Evolutionary conservation across 2,797 vertebrate species (phyloP).

Genomic region (Neosalanx taihuensis): DNA sequence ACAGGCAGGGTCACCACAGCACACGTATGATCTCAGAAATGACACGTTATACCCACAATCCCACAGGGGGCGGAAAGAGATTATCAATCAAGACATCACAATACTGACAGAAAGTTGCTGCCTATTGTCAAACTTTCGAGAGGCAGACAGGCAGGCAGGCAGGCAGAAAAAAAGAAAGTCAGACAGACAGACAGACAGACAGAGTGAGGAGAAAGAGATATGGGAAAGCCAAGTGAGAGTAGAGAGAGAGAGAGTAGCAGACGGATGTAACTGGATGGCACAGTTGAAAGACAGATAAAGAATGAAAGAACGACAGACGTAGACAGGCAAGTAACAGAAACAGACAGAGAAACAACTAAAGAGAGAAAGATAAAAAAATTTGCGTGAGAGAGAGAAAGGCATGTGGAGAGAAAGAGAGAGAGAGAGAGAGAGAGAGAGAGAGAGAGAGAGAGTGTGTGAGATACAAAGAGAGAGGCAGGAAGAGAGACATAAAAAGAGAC

Average conservation of each 20-base stretch:
- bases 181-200: background rate
- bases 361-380: too few relatives aligned
- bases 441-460: too few relatives aligned
- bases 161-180: too few relatives aligned
- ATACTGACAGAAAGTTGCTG: slow-evolving; percentile 22
- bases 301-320: background rate
- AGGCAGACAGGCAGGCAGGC: background rate
- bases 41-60: slow-evolving; percentile 33
- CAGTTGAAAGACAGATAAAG: too few relatives aligned
- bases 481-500: too few relatives aligned
- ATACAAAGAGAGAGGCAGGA: too few relatives aligned
- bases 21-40: background rate
- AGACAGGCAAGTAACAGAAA: background rate
- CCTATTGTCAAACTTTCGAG: background rate
- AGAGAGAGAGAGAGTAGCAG: too few relatives aligned
- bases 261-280: too few relatives aligned
- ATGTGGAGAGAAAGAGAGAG: slow-evolving; percentile 12
- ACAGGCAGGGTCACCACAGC: background rate
- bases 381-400: too few relatives aligned
- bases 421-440: slow-evolving; percentile 16
- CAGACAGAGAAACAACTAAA: too few relatives aligned
- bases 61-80: slow-evolving; percentile 34
- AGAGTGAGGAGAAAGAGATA: too few relatives aligned
- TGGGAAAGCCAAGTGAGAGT: too few relatives aligned
- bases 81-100: slow-evolving; percentile 47